Evolutionary conservation across 2,113 vertebrate genomes (phyloP), one percentile per base, ranked within the genome.

Genomic region (Myrmecobius fasciatus): DNA sequence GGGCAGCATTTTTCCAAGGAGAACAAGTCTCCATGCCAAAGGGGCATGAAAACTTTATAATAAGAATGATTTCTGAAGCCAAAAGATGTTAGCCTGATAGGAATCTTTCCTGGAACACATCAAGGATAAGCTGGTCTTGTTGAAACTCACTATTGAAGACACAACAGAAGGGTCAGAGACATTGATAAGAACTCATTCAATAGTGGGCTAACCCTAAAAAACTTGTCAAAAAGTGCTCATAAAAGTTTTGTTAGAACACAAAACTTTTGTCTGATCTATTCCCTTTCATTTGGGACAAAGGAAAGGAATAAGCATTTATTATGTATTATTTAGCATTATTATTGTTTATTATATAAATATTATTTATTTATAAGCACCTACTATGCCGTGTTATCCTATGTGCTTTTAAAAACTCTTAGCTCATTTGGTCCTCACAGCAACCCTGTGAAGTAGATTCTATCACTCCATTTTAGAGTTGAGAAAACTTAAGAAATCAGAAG

Each of bases 91-190:
- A 26, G 28, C 0, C 51, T 12, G 67, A 92, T 0, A 36, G 53
- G 8, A 67, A 54, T 25, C 53, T 91, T 60, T 48, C 7, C 4
- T 2, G 2, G 10, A 8, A 7, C 26, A 0, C 46, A 91, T 4
- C 48, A 60, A 95, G 31, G 47, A 91, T 0, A 28, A 54, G 52
- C 43, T 91, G 0, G 9, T 14, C 28, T 54, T 90, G 26, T 0
- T 75, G 95, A 96, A 94, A 95, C 49, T 47, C 10, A 25, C n/a
- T 92, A 56, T 95, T 89, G 36, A 47, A 53, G 75, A 92, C 7
- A 17, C 7, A 60, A 94, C 46, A 52, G 1, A 67, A 92, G 36
- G 43, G n/a, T 54, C 89, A 83, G n/a, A 60, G 54, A 6, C 4
- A 52, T 17, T 46, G 52, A 25, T 31, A 22, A 52, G 2, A 51